phyloP scores from a whole-genome alignment of 37 sponge, comb jelly and placozoan species.

The Dysidea cf. avara region DNA sequence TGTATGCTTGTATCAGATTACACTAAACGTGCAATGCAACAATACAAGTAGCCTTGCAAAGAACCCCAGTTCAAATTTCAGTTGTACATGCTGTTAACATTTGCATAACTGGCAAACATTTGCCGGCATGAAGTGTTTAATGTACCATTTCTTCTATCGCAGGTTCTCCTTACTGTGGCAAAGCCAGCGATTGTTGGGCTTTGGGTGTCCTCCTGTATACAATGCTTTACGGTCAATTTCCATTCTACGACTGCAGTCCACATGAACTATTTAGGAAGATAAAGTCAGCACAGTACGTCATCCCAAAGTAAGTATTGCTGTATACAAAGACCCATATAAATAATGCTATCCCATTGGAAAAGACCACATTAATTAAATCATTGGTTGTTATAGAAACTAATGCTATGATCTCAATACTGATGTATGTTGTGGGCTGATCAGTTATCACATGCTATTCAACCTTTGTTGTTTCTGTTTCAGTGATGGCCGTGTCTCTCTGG shows the following conservation, averaged over 20 bases:
- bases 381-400: too few species aligned
- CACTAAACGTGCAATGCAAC: neutral
- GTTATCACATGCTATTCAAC: neutral
- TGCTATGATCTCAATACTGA: too few species aligned
- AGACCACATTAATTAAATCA: too few species aligned
- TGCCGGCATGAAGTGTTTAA: too few species aligned
- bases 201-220: slow-evolving; percentile 83
- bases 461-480: slow-evolving; percentile 22
- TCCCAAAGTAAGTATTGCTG: slow-evolving; percentile 61
- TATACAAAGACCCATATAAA: neutral
- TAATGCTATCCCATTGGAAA: too few species aligned
- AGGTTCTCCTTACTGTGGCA: slow-evolving; percentile 80
- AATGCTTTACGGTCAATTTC: slow-evolving; percentile 88
- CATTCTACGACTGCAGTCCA: slow-evolving; percentile 78
- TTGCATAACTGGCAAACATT: neutral
- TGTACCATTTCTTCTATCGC: neutral
- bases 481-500: slow-evolving; percentile 37
- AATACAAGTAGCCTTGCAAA: neutral
- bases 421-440: too few species aligned
- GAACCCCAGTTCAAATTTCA: neutral
- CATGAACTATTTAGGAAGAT: slow-evolving; percentile 83
- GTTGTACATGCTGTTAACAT: neutral
- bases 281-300: slow-evolving; percentile 42
- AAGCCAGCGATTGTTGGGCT: slow-evolving; percentile 92
- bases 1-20: too few species aligned